Percentiles rank a stretch among this genome's conserved stretches.
Conservation (phyloP, 2,888 invertebrate species). For the Drosophila subquinaria region DNA sequence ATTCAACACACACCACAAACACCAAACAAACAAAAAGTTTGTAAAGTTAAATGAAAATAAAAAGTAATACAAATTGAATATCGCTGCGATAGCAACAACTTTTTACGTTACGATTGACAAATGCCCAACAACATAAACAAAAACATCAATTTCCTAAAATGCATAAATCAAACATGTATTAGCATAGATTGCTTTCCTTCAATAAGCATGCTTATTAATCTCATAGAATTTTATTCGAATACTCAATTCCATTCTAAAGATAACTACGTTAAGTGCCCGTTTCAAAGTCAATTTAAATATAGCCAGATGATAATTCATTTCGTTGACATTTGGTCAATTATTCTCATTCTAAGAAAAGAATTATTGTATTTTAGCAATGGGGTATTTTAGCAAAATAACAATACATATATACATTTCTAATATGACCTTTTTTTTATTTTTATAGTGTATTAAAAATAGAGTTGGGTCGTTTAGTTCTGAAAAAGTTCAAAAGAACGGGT, state of each 20-base stretch:
- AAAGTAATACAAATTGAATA: slow-evolving; percentile 66
- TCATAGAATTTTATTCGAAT: background rate
- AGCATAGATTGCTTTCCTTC: slow-evolving; percentile 56
- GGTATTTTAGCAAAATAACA: too few relatives aligned
- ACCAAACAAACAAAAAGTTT: slow-evolving; percentile 29
- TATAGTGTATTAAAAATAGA: too few relatives aligned
- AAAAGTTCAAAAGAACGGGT: too few relatives aligned
- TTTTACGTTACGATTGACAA: slow-evolving; percentile 56
- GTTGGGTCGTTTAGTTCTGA: too few relatives aligned
- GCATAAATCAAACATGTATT: slow-evolving; percentile 66
- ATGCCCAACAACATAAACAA: slow-evolving; percentile 36
- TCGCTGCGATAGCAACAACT: slow-evolving; percentile 52
- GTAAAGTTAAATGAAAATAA: slow-evolving; percentile 41
- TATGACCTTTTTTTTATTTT: too few relatives aligned
- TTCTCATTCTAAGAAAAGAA: too few relatives aligned
- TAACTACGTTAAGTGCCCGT: background rate
- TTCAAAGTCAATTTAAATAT: background rate
- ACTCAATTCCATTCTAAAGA: background rate
- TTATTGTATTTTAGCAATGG: too few relatives aligned
- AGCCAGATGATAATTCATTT: too few relatives aligned
- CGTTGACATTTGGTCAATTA: background rate
- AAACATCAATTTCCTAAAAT: slow-evolving; percentile 38
- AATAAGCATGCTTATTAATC: slow-evolving; percentile 32
- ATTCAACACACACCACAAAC: slow-evolving; percentile 37
- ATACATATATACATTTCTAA: too few relatives aligned